Conservation (phyloP, 2,888 invertebrate genomes). For the Cynaeus angustus region DNA sequence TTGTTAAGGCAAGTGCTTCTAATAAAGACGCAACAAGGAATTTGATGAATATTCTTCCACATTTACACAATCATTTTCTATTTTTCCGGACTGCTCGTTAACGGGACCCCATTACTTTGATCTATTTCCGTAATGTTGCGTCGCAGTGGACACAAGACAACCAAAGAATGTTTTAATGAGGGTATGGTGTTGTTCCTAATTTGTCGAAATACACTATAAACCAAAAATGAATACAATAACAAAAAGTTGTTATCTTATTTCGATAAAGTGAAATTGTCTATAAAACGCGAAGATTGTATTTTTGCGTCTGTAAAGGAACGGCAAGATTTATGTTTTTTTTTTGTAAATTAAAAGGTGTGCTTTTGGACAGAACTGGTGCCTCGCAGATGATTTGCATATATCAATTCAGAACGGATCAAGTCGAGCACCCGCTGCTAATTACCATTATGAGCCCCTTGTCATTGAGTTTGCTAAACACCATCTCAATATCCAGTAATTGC, state of each 20-base stretch:
- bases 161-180: conserved; percentile 4
- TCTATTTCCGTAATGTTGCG: conserved; percentile 24
- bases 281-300: no score
- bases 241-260: no score
- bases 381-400: background rate
- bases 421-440: conserved; percentile 11
- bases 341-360: no score
- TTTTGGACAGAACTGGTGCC: background rate
- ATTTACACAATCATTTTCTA: conserved; percentile 27
- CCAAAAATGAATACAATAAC: no score
- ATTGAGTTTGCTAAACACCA: conserved; percentile 26
- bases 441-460: conserved; percentile 20
- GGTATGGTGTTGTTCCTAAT: no score
- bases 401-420: background rate
- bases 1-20: conserved; percentile 9
- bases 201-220: no score
- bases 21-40: conserved; percentile 24
- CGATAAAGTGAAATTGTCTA: no score
- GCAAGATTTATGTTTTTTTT: no score
- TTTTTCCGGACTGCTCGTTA: conserved; percentile 34
- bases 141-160: conserved; percentile 4
- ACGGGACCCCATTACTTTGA: conserved; percentile 16
- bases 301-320: no score
- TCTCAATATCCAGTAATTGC: conserved; percentile 38
- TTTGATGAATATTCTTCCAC: conserved; percentile 24